Conservation (phyloP, 2,797 vertebrate species). For the Etheostoma nigrum region DNA sequence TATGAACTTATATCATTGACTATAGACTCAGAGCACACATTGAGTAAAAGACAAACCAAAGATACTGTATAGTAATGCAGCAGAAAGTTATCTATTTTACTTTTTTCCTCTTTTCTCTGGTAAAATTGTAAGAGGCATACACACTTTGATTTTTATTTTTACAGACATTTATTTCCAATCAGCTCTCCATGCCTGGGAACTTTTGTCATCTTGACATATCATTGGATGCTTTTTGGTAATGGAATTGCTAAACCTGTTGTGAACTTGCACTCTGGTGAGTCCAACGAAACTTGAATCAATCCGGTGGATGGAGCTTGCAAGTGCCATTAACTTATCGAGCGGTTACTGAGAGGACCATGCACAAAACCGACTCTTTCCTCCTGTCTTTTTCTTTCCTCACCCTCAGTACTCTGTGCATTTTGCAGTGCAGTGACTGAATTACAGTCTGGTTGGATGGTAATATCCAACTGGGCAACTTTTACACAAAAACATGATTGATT, state of each 20-base stretch:
- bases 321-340: constrained; percentile 32
- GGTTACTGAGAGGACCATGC: not conserved
- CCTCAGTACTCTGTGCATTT: too few relatives aligned
- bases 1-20: not conserved
- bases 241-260: not conserved
- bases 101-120: not conserved
- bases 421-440: too few relatives aligned
- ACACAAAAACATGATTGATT: not conserved
- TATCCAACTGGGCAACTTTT: too few relatives aligned
- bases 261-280: constrained; percentile 1
- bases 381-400: too few relatives aligned
- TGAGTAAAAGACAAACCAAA: constrained; percentile 6
- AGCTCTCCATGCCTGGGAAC: not conserved
- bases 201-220: not conserved
- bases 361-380: too few relatives aligned
- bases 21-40: not conserved
- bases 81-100: not conserved
- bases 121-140: not conserved
- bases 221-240: not conserved
- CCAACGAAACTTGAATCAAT: not conserved
- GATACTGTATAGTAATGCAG: not conserved
- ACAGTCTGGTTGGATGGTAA: too few relatives aligned
- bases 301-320: constrained; percentile 2
- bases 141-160: not conserved
- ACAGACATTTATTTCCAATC: not conserved